A percentile compares a stretch with the other conserved stretches of the same genome.
phyloP scores from a whole-genome alignment of 2,113 vertebrate genomes.

The Carassius carassius region DNA sequence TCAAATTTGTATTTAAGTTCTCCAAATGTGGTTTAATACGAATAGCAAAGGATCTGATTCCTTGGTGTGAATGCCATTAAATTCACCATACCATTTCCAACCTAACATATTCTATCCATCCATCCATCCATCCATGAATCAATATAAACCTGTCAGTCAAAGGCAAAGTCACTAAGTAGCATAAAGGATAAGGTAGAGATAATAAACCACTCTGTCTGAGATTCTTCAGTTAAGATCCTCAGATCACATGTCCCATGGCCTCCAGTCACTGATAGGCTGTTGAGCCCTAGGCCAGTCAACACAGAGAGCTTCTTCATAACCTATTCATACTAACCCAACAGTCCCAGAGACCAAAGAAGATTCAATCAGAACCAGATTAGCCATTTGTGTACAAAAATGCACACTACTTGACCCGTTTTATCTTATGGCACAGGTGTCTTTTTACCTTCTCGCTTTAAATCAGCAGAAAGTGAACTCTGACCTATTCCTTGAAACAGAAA shows the following conservation, averaged over 20 bases:
- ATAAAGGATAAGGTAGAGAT: neutral
- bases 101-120: too few relatives aligned
- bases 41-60: too few relatives aligned
- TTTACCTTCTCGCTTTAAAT: constrained; percentile 62
- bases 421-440: neutral
- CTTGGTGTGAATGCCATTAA: too few relatives aligned
- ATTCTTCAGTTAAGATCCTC: constrained; percentile 34
- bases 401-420: neutral
- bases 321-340: neutral
- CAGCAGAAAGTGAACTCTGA: constrained; percentile 57
- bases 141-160: neutral
- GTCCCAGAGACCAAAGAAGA: constrained; percentile 1
- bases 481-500: constrained; percentile 69
- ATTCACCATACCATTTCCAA: too few relatives aligned
- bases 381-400: neutral
- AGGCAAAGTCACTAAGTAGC: neutral
- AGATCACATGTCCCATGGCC: constrained; percentile 58
- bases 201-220: neutral
- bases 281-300: constrained; percentile 1
- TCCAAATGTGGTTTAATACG: too few relatives aligned
- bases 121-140: too few relatives aligned
- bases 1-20: too few relatives aligned
- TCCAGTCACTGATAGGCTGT: constrained; percentile 29
- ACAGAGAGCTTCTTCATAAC: neutral
- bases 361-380: neutral